Evolutionary conservation across 2,113 vertebrate genomes (phyloP), one percentile per base, ranked within the genome.

Genomic region (Ariopsis seemanni): DNA sequence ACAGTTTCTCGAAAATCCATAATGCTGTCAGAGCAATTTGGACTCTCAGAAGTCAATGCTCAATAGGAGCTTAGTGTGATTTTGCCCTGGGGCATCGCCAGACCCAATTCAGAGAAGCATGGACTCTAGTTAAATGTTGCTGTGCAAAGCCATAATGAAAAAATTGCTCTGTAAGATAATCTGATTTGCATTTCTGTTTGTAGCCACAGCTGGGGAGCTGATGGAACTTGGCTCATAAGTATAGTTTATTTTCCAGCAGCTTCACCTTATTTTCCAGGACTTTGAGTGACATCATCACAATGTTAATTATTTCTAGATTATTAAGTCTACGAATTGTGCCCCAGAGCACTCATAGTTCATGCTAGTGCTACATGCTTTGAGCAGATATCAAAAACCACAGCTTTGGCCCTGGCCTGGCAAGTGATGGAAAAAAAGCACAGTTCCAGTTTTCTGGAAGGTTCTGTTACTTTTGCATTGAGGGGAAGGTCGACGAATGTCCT

Each of bases 1-100:
- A 74, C 84, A 65, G 87, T 63, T 85, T 84, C 87, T 71, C 9
- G 20, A 34, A 85, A 80, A 90, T 86, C 79, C 80, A 86, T 86
- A 86, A 86, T 74, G 79, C 87, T 86, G 80, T 67, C 87, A 88
- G 62, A 69, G 34, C 52, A 27, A 22, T 80, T 77, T 53, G 22
- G 65, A 27, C 53, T 87, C 78, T 82, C 34, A 27, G 65, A 82
- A 58, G 53, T 74, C 22, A 12, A 78, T 62, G 57, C 77, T 85
- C 58, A 72, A 27, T 34, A 85, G n/a, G 30, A 71, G 34, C 71
- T 58, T 72, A 86, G 81, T 50, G 58, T 82, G 81, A 83, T 83
- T 30, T 58, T 75, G 69, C 52, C 57, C 27, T 52, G 74, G 80
- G 82, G 60, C 58, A 11, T 69, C 20, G 58, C 82, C 72, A 71